Conservation (phyloP, 1,140 invertebrate genomes). For the Theocolax elegans region DNA sequence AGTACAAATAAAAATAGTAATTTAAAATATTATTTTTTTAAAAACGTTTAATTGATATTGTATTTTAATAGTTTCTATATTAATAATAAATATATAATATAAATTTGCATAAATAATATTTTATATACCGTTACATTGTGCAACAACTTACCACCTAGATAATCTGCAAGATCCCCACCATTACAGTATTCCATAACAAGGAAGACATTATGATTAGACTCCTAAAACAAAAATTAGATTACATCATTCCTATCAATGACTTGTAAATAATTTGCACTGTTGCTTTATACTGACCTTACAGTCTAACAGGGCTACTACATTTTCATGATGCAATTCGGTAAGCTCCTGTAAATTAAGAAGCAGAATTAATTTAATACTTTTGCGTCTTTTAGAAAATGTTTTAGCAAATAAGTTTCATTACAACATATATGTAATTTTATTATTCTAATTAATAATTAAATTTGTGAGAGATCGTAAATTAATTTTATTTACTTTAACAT, state of each 20-base stretch:
- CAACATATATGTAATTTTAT: conserved; percentile 15
- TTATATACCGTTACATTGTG: not conserved
- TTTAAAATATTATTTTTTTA: not conserved
- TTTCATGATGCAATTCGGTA: conserved; percentile 96
- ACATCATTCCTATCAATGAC: conserved; percentile 36
- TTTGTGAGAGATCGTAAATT: not conserved
- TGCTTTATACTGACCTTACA: conserved; percentile 76
- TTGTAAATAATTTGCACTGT: conserved; percentile 40
- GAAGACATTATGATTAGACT: conserved; percentile 92
- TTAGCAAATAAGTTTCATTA: not conserved
- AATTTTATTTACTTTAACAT: no score
- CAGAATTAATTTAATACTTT: conserved; percentile 6
- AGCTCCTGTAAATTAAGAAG: conserved; percentile 76
- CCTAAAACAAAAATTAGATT: conserved; percentile 66
- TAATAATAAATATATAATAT: not conserved
- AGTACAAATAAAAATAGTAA: no score
- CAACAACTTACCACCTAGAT: conserved; percentile 80
- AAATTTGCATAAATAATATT: conserved; percentile 16
- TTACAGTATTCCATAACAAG: conserved; percentile 99
- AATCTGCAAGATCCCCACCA: conserved; percentile 98
- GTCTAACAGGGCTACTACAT: conserved; percentile 96
- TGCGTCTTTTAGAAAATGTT: no score
- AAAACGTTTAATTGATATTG: not conserved
- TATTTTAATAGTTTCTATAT: not conserved
- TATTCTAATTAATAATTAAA: not conserved